Evolutionary conservation across 2,797 vertebrate species (phyloP), one percentile per base, ranked within the genome.

Genomic region (Chaetodon trifasciatus): DNA sequence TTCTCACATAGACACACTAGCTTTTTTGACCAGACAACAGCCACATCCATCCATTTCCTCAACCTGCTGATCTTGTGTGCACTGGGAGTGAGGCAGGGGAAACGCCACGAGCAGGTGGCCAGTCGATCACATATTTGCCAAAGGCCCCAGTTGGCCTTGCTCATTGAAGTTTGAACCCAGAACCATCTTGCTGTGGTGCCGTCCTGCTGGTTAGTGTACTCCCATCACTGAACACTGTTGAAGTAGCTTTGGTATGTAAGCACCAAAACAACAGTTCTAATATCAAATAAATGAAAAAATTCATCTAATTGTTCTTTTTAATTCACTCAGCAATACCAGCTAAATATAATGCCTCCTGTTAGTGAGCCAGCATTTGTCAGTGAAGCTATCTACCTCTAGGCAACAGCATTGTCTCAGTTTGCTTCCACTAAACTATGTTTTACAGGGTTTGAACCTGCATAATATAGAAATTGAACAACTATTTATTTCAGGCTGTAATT

Each of bases 11-110:
- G 46, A 67, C 40, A 53, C 44, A 70, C 71, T 32, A 46, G 44
- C 68, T 76, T 84, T 58, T 76, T 56, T 65, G 37, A 69, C 62
- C 11, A 47, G 23, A 79, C 35, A 77, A 57, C 57, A 80, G 46
- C 39, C 12, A 47, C 1, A 74, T 49, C 19, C 44, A 58, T 76
- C 44, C 16, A 67, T 74, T 82, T 47, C 46, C 32, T 64, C 17
- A 74, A 67, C 8, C 46, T 72, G 49, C 44, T 69, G 35, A 42
- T 47, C 17, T 32, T 47, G 61, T 17, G 10, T 64, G 11, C 46
- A 44, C 53, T 65, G 21, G 35, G 56, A 68, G 50, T 12, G 40
- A 23, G 42, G 60, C 42, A 19, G 28, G 24, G 15, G 39, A 61
- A 53, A 79, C 55, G 49, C 39, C 15, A 42, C 63, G 32, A 74